Base-by-base conservation (phyloP, 2,888 invertebrate species). In the Plagodis dolabraria region DNA sequence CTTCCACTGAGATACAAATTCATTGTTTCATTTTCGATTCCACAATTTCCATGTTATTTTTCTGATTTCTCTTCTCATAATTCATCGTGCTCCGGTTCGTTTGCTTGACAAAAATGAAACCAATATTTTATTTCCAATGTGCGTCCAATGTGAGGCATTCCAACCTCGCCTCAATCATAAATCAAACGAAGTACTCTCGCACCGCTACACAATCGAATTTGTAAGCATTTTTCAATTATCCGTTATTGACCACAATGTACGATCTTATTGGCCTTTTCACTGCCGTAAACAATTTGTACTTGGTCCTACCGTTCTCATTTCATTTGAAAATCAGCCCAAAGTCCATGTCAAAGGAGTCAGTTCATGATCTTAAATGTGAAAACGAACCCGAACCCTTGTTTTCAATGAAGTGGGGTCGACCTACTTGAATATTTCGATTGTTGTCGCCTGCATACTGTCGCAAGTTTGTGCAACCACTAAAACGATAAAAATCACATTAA, bases 211-310 rank as follows among this genome's bases (percentile, higher is more conserved):
- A 89, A 86, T 90, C 87, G 81, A 87, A 89, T 88, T 89, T 89
- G 88, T 87, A 83, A 88, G 83, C 81, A 80, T 89, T 90, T 89
- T 91, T 89, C 89, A 90, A 91, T 92, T 90, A 90, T 87, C 79
- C 86, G 83, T 87, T 82, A 89, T 89, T 90, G 89, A 89, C 89
- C 89, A 89, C 89, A 90, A 89, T 87, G 83, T 82, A 62, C 78
- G 78, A 79, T 82, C 80, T 83, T 84, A 86, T 88, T 87, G 85
- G 83, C 79, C 86, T 86, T 89, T 89, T 89, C 79, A 79, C 62
- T 75, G 77, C 80, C 81, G 79, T 87, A 82, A 87, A 86, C 83
- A 85, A 86, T 86, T 87, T 87, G 82, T 85, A 76, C 72, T 50
- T 63, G 67, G 69, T 69, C 74, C 69, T 74, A 76, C 74, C 57